A percentile compares a stretch with the other conserved stretches of the same genome.
Conservation (phyloP, 2,888 invertebrate genomes). For the Stenichneumon culpator region DNA sequence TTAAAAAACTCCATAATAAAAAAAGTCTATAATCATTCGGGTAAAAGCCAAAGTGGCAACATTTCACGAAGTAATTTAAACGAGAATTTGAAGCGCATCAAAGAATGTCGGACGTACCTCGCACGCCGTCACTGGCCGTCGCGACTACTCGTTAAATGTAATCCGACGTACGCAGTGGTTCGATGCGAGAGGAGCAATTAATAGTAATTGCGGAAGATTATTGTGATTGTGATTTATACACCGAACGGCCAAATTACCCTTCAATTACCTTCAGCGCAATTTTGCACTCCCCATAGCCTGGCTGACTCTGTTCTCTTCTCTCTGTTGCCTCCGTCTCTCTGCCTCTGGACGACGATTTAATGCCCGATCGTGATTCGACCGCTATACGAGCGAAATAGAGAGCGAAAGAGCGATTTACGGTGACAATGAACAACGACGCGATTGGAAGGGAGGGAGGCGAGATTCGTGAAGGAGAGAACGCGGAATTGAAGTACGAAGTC, state of each 20-base stretch:
- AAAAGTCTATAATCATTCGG: background rate
- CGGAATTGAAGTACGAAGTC: conserved; percentile 35
- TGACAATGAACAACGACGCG: conserved; percentile 64
- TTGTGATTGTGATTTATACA: conserved; percentile 78
- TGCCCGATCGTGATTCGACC: conserved; percentile 65
- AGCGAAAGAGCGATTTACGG: conserved; percentile 65
- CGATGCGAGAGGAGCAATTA: conserved; percentile 69
- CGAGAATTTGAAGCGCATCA: background rate
- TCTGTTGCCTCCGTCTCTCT: conserved; percentile 20
- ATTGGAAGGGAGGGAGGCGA: conserved; percentile 18
- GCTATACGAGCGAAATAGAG: conserved; percentile 39
- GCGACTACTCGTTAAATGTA: conserved; percentile 9
- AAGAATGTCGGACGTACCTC: conserved; percentile 1
- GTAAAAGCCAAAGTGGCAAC: background rate
- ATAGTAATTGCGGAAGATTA: conserved; percentile 78
- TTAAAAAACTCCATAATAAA: background rate
- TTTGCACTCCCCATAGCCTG: conserved; percentile 57
- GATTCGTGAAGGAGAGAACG: conserved; percentile 20
- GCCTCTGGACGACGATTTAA: conserved; percentile 58
- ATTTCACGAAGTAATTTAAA: background rate
- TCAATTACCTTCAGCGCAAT: conserved; percentile 74
- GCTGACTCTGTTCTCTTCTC: conserved; percentile 21
- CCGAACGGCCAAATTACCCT: conserved; percentile 76
- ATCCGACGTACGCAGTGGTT: background rate
- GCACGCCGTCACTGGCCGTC: background rate